Evolutionary conservation across 1,140 invertebrate genomes (phyloP), one percentile per base, ranked within the genome.

Genomic region (Samia ricini): DNA sequence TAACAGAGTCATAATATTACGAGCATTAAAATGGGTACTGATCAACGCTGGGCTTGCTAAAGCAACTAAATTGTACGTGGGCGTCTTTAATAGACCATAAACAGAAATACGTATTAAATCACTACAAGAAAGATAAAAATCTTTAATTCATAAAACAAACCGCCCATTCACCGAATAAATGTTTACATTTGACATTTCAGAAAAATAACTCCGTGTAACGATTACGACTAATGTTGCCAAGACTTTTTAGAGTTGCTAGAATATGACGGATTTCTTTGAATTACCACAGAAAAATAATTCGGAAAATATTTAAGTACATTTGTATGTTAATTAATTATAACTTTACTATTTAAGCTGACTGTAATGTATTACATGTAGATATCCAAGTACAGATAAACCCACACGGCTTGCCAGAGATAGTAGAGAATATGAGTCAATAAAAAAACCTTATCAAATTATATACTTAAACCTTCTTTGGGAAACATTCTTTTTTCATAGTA

Each of bases 151-250:
- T 42, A 42, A 42, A 42, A 42, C 12, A 42, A 29, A 42, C 33
- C 33, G 33, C 33, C 33, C 33, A 42, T 42, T 42, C 33, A 42
- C 33, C 33, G 24, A 55, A 55, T 55, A 55, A 55, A 55, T 24
- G 24, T 55, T 55, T 55, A 55, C 22, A 55, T 55, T 23, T 55
- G 22, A 55, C 52, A 55, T 55, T 55, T 55, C 24, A 55, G 33
- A 55, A 55, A 24, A 22, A 0, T 23, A 55, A 55, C 24, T 55
- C 52, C 21, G 52, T 24, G 22, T 55, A 55, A 24, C 24, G 1
- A 42, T 42, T 42, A 42, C 12, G 33, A 12, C 15, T 7, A 42
- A 42, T 42, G 33, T 42, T 42, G 33, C 33, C 8, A 42, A 3
- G 33, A 1, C 4, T 42, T 3, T 15, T 12, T 12, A 1, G 12